Base-by-base conservation (phyloP, 2,888 invertebrate genomes). In the Heteropelma amictum region DNA sequence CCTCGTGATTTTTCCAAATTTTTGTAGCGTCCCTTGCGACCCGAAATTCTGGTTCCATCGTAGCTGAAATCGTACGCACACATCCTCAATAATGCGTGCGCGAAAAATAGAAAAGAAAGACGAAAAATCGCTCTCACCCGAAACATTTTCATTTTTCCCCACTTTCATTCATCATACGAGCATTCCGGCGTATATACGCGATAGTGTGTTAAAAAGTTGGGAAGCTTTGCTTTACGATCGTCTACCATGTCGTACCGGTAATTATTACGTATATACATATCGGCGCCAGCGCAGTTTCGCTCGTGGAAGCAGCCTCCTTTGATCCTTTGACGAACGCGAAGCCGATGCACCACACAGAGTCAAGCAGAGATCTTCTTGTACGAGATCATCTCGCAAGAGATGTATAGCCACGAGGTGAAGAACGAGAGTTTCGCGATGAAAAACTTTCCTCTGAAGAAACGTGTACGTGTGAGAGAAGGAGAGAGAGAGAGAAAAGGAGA, bases 261-360 rank as follows among this genome's bases (percentile, higher is more conserved):
- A 42, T 40, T 30, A 47, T 33, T 47, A 35, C 28, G 58, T 45
- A 33, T 67, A 58, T 63, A 64, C 63, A 63, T 47, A 61, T 45
- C 42, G 70, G 70, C 61, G 71, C 71, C 58, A 71, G 61, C n/a
- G n/a, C 75, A 75, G 75, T 53, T 54, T 56, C 60, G 58, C 56
- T 54, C n/a, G n/a, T 38, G 28, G 51, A 76, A 71, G 68, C 42
- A 42, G 49, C 14, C 61, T 71, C 56, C 63, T 76, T 76, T 76
- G 75, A 76, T 76, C 76, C 72, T 75, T 72, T 72, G 76, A 72
- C 26, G 76, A 76, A 71, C 67, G n/a, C n/a, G 63, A 38, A 72
- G 40, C 54, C 35, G 33, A 26, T 54, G 23, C 53, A 30, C 42
- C 51, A 51, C 28, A 63, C 40, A 42, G 6, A 21, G 19, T 21